These are phyloP conservation scores for Cyphomyrmex costatus DNA, from an alignment of 1,140 invertebrate species.

Conservation along the genomic window DNA sequence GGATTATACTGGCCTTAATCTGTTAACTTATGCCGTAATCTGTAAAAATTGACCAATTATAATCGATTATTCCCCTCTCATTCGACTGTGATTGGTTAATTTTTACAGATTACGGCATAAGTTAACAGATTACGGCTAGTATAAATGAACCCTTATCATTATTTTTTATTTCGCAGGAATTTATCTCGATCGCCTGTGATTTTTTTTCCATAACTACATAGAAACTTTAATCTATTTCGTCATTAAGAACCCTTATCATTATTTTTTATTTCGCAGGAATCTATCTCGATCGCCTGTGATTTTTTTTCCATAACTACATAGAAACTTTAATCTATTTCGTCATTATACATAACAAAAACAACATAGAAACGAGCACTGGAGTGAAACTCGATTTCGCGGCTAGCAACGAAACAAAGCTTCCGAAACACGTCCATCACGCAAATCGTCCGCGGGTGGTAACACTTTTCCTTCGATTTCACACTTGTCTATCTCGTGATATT, in stretches of 20 bases:
- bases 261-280: background rate
- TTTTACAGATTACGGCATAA: too few species aligned
- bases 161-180: background rate
- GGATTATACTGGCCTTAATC: too few species aligned
- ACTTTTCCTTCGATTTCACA: slow-evolving; percentile 51
- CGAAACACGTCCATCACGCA: slow-evolving; percentile 48
- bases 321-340: slow-evolving; percentile 16
- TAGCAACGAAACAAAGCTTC: slow-evolving; percentile 41
- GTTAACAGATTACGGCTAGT: too few species aligned
- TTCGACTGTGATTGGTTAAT: too few species aligned
- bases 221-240: slow-evolving; percentile 16
- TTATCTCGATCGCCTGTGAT: background rate
- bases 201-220: too few species aligned
- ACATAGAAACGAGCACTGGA: background rate
- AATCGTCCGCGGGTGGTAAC: slow-evolving; percentile 33
- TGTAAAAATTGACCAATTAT: too few species aligned
- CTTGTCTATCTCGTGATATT: background rate
- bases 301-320: too few species aligned
- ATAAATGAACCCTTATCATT: background rate
- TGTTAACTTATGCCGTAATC: too few species aligned
- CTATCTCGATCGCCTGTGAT: background rate
- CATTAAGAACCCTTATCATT: slow-evolving; percentile 13
- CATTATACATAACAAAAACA: slow-evolving; percentile 10
- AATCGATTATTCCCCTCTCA: too few species aligned
- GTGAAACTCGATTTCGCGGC: slow-evolving; percentile 57